A percentile compares a stretch with the other conserved stretches of the same genome.
These are phyloP conservation scores for Apomyelois bistriatella DNA, from an alignment of 2,888 invertebrate species.

Conservation along the genomic window DNA sequence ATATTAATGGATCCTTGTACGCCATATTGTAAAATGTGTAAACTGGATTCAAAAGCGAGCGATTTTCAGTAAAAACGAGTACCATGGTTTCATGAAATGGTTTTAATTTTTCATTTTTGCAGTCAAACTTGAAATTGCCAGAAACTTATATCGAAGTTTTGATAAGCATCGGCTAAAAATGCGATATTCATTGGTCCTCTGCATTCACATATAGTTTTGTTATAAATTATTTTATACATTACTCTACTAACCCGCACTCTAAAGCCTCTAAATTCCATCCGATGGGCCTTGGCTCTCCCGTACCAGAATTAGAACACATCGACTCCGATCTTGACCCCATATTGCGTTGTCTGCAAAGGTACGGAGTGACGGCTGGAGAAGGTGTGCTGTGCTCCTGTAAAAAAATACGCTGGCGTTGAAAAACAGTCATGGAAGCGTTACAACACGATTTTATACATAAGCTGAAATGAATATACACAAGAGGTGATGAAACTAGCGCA, in stretches of 20 bases:
- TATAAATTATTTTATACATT: slow-evolving; percentile 17
- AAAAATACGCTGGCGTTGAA: slow-evolving; percentile 11
- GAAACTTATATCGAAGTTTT: neutral
- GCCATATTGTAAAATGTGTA: too few species aligned
- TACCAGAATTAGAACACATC: slow-evolving; percentile 51
- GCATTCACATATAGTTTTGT: slow-evolving; percentile 10
- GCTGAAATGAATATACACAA: slow-evolving; percentile 16
- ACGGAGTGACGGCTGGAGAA: slow-evolving; percentile 89
- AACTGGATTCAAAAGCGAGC: too few species aligned
- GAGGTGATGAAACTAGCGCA: slow-evolving; percentile 21
- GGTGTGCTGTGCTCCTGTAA: slow-evolving; percentile 79
- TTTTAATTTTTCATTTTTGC: too few species aligned
- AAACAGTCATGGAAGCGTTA: slow-evolving; percentile 7
- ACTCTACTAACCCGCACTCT: slow-evolving; percentile 66
- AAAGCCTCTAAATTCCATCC: slow-evolving; percentile 66
- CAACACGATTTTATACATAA: slow-evolving; percentile 17
- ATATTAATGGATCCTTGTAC: too few species aligned
- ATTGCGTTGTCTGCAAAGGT: slow-evolving; percentile 89
- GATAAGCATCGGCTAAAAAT: neutral
- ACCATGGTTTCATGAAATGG: too few species aligned
- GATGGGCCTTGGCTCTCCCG: slow-evolving; percentile 34
- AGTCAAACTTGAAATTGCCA: too few species aligned
- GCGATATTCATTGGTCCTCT: slow-evolving; percentile 23
- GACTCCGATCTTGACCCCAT: slow-evolving; percentile 80
- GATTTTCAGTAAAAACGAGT: too few species aligned